Evolutionary conservation across 2,797 vertebrate species (phyloP), one percentile per base, ranked within the genome.

Genomic region (Tauraco hartlaubi): DNA sequence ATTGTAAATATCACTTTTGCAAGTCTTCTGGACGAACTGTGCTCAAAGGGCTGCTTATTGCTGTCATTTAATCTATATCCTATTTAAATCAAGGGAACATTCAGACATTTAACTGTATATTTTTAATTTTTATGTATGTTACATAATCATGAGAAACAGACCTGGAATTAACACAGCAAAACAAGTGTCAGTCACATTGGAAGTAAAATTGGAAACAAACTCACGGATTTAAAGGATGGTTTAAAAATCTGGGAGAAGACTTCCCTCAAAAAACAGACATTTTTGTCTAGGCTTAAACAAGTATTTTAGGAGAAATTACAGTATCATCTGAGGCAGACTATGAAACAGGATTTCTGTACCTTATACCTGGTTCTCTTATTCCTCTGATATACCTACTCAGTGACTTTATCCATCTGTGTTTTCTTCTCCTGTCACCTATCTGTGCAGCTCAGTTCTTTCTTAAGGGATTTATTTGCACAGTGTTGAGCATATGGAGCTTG

Each of bases 81-180:
- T 51, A 56, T 81, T 92, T 86, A 94, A 94, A 90, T 71, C 74
- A 85, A 82, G 74, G 26, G 64, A 76, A 82, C 16, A 39, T 64
- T 77, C 62, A 93, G 62, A 75, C 8, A 76, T 92, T 86, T 76
- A 75, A 49, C 31, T 48, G 35, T 22, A 4, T 76, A 54, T 86
- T 94, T 94, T 88, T 37, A 63, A 46, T 82, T 78, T 80, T 87
- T 69, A 43, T 14, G 12, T 81, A 35, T 39, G 9, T 66, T 82
- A 81, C 13, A n/a, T 46, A 76, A 55, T 33, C 49, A 43, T 31
- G 86, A 82, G 46, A 76, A 90, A 78, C 20, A n/a, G 56, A 66
- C 18, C 14, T 62, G 49, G 16, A 86, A 54, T 73, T 58, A 81
- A 58, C 49, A 74, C 25, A 79, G 15, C 19, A 69, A 89, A 79